These are phyloP conservation scores for Agriopis marginaria DNA, from an alignment of 2,888 invertebrate species.

Conservation along the genomic window DNA sequence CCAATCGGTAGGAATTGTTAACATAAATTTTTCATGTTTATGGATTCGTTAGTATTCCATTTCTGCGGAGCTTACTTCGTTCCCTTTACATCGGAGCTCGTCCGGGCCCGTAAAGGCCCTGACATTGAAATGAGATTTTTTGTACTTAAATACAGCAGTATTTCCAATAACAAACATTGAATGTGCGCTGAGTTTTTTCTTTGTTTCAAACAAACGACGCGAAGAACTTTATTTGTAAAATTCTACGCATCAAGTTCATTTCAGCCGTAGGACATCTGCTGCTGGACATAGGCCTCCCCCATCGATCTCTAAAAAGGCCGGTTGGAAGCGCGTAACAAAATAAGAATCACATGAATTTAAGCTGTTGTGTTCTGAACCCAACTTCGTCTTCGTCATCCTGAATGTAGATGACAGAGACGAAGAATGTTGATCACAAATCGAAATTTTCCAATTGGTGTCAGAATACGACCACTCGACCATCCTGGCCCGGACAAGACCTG, in stretches of 20 bases:
- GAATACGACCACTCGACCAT: not conserved
- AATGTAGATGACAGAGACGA: too few species aligned
- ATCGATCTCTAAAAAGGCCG: too few species aligned
- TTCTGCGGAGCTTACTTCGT: constrained; percentile 47
- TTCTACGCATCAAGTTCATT: too few species aligned
- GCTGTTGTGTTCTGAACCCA: too few species aligned
- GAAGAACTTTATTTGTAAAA: too few species aligned
- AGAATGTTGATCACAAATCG: too few species aligned
- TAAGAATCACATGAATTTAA: too few species aligned
- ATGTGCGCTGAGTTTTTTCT: not conserved
- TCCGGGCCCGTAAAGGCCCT: not conserved
- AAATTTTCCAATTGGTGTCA: not conserved
- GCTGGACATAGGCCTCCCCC: too few species aligned
- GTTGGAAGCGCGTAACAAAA: too few species aligned
- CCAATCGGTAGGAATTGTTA: constrained; percentile 18
- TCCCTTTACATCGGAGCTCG: not conserved
- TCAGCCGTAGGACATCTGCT: too few species aligned
- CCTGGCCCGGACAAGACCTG: not conserved
- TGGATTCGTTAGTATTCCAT: constrained; percentile 29
- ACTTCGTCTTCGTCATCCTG: too few species aligned
- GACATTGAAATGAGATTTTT: too few species aligned
- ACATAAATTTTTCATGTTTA: constrained; percentile 21
- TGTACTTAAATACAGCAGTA: not conserved
- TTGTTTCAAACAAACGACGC: not conserved
- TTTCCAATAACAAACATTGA: not conserved